phyloP scores from a whole-genome alignment of 1,140 invertebrate species.

The Sycophila sp. region DNA sequence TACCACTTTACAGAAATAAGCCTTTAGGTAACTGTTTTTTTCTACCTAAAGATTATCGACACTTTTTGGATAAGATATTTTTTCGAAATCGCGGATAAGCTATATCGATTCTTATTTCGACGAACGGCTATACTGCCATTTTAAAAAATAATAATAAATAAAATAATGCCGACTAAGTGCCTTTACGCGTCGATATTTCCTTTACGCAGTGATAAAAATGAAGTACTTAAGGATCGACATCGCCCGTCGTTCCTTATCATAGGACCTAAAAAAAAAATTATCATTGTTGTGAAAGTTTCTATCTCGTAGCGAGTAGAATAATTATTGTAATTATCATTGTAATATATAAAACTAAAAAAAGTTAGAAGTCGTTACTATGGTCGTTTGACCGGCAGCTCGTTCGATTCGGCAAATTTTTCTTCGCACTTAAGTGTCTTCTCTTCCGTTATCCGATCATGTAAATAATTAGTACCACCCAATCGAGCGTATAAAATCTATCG shows the following conservation, averaged over 20 bases:
- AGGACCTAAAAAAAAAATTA: neutral
- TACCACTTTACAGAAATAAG: neutral
- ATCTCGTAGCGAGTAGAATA: neutral
- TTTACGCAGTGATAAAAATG: slow-evolving; percentile 28
- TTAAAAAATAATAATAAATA: too few species aligned
- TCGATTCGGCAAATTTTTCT: slow-evolving; percentile 5
- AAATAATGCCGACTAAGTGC: slow-evolving; percentile 26
- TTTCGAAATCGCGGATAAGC: too few species aligned
- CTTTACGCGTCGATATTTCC: slow-evolving; percentile 32
- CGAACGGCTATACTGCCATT: slow-evolving; percentile 11
- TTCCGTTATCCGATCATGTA: too few species aligned
- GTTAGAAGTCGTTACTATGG: neutral
- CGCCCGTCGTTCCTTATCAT: neutral
- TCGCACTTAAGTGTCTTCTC: too few species aligned
- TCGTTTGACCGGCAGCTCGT: neutral
- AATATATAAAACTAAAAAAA: slow-evolving; percentile 6
- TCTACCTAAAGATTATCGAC: neutral
- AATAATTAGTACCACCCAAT: neutral
- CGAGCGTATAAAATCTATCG: slow-evolving; percentile 8
- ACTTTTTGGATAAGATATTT: too few species aligned
- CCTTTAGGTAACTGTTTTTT: neutral
- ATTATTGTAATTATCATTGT: slow-evolving; percentile 24
- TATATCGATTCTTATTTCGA: slow-evolving; percentile 7
- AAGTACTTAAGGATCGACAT: slow-evolving; percentile 31
- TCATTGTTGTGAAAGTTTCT: slow-evolving; percentile 9